Evolutionary conservation across 2,888 invertebrate genomes (phyloP), one percentile per base, ranked within the genome.

Genomic region (Ormyrus nitidulus): DNA sequence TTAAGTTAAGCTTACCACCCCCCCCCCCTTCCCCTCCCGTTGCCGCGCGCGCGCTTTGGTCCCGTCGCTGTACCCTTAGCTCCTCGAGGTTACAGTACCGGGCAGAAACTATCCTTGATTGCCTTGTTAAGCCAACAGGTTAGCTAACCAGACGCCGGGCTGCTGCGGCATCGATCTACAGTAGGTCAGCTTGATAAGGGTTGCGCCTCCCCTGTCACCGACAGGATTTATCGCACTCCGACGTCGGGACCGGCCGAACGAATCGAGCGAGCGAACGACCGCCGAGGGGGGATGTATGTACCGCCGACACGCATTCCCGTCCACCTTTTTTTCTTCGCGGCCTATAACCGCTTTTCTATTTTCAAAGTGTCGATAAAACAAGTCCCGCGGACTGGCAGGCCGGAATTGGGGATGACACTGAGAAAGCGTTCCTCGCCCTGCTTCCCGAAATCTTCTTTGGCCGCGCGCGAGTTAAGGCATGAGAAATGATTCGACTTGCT

Each of bases 21-120:
- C 9, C 46, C n/a, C 7, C 0, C 10, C 34, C 3, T 58, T 9
- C 46, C 46, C 34, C 46, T 13, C 11, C 59, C 7, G 19, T 11
- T 53, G 56, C 56, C 34, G 44, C n/a, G 6, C 1, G n/a, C 59
- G 9, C 19, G 34, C 34, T 34, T 34, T 34, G 34, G 34, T 34
- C 34, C 34, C 34, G 3, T 3, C 34, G 64, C 11, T 49, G 1
- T 19, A 61, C 51, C 71, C 71, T 71, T 34, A 10, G 59, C 71
- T 70, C 46, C 68, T 51, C 8, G 83, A 85, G 83, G 83, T n/a
- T 84, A 84, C 83, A 85, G 86, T 86, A 58, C 51, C 11, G 58
- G 86, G 86, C 87, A 88, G 88, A 86, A 89, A 88, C 88, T 88
- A 88, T 86, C 85, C 86, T 87, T 88, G 89, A 89, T 89, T 89